phyloP scores from a whole-genome alignment of 2,888 invertebrate genomes.

The Dryobota labecula region DNA sequence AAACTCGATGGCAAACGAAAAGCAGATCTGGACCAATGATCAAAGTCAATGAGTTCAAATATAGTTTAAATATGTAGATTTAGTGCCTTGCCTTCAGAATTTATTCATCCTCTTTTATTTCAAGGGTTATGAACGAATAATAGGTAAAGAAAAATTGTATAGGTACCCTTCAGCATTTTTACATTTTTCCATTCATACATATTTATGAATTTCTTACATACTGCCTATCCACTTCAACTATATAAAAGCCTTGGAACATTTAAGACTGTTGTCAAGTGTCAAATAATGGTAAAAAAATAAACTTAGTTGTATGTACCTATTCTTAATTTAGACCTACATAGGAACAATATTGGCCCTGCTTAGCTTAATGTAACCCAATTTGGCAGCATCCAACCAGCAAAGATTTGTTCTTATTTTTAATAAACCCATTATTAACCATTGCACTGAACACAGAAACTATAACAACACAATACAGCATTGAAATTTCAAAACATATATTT shows the following conservation, averaged over 20 bases:
- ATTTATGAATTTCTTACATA: background rate
- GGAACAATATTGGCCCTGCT: background rate
- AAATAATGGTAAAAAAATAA: background rate
- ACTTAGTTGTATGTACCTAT: background rate
- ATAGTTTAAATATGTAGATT: conserved; percentile 62
- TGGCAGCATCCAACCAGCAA: background rate
- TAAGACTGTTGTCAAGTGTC: background rate
- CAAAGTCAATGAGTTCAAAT: conserved; percentile 58
- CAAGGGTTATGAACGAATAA: conserved; percentile 7
- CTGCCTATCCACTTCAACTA: background rate
- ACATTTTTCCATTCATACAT: background rate
- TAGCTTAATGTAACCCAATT: background rate
- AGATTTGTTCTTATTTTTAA: background rate
- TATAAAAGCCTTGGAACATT: background rate
- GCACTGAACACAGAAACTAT: background rate
- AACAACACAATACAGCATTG: background rate
- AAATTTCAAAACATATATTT: background rate
- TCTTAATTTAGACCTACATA: background rate
- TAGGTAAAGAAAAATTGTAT: conserved; percentile 2
- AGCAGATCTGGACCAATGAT: conserved; percentile 71
- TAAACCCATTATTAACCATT: background rate
- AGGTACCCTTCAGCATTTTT: conserved; percentile 13
- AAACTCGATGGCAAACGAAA: conserved; percentile 74
- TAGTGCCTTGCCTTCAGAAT: conserved; percentile 39
- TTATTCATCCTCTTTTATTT: conserved; percentile 42